Evolutionary conservation across 1,140 invertebrate genomes (phyloP).

Genomic region (Littorina saxatilis): DNA sequence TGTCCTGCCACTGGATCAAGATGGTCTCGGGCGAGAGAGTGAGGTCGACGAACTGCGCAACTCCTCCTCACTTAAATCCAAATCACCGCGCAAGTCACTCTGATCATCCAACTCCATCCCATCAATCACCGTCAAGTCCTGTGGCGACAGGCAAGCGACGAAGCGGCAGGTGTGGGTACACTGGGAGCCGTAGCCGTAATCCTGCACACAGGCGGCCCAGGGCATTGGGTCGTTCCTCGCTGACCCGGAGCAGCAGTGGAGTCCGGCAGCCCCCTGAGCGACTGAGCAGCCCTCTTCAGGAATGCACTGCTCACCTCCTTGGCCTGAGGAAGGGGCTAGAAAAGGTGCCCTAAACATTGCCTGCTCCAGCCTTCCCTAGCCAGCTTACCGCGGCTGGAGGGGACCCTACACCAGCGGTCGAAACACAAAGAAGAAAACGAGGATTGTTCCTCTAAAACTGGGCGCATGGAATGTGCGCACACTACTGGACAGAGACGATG

Average conservation of each 20-base stretch:
- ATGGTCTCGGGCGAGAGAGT: too few species aligned
- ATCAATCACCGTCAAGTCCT: too few species aligned
- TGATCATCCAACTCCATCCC: too few species aligned
- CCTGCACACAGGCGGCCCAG: constrained; percentile 24
- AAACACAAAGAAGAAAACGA: too few species aligned
- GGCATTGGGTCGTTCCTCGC: neutral
- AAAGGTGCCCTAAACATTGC: constrained; percentile 24
- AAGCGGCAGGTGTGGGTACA: constrained; percentile 2
- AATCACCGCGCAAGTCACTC: too few species aligned
- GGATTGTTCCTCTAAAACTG: too few species aligned
- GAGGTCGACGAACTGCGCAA: too few species aligned
- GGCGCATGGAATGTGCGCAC: too few species aligned
- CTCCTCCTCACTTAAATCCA: too few species aligned
- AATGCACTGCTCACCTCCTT: constrained; percentile 25
- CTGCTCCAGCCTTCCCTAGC: constrained; percentile 19
- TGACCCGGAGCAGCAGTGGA: neutral
- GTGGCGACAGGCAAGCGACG: neutral
- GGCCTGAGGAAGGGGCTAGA: constrained; percentile 26
- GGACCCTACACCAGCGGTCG: too few species aligned
- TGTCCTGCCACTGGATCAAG: too few species aligned
- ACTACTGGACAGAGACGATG: too few species aligned
- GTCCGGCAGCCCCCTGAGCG: neutral
- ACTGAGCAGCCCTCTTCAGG: constrained; percentile 16
- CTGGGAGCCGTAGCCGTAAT: constrained; percentile 5
- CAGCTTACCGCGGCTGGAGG: constrained; percentile 19